These are phyloP conservation scores for Orthonychiurus folsomi DNA, from an alignment of 2,888 invertebrate species.

Conservation along the genomic window DNA sequence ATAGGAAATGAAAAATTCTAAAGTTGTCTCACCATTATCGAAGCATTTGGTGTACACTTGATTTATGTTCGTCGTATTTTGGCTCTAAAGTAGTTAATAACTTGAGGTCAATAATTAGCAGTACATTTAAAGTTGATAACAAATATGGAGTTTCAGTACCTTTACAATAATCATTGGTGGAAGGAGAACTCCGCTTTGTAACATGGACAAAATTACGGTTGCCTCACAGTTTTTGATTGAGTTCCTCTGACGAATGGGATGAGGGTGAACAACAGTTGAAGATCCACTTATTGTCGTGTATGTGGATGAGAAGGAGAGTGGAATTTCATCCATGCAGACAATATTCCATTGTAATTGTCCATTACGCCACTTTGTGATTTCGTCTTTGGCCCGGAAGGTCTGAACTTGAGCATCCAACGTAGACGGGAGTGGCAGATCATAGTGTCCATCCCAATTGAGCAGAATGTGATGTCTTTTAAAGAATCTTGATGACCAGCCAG, in stretches of 20 bases:
- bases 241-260: conserved; percentile 28
- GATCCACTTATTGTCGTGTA: no score
- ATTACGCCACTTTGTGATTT: conserved; percentile 15
- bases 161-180: conserved; percentile 42
- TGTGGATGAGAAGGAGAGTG: conserved; percentile 41
- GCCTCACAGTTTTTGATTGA: conserved; percentile 42
- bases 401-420: conserved; percentile 32
- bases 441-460: conserved; percentile 38
- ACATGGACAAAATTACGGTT: conserved; percentile 40
- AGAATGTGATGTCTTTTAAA: conserved; percentile 41
- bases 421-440: conserved; percentile 36
- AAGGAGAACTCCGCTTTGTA: conserved; percentile 40
- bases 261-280: background rate
- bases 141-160: conserved; percentile 32
- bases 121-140: no score
- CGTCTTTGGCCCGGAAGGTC: conserved; percentile 31
- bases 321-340: conserved; percentile 42
- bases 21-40: no score
- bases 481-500: conserved; percentile 42
- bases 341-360: conserved; percentile 19
- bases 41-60: conserved; percentile 29
- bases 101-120: no score
- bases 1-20: no score
- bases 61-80: conserved; percentile 19
- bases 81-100: conserved; percentile 23